Evolutionary conservation across 2,113 vertebrate genomes (phyloP).

Genomic region (Synchiropus splendidus): DNA sequence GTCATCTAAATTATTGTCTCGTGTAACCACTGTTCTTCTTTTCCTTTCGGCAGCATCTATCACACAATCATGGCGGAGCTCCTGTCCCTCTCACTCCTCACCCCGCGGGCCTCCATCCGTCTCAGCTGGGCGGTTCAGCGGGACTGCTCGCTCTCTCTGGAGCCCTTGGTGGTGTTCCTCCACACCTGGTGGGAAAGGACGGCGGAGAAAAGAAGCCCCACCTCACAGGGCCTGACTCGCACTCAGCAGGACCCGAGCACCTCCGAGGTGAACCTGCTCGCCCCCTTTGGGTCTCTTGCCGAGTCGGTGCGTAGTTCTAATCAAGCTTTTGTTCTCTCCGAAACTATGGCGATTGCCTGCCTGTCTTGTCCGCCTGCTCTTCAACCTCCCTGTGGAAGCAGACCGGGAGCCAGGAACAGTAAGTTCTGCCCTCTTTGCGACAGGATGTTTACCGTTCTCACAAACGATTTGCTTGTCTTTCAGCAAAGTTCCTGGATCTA

Average conservation of each 20-base stretch:
- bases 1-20: no score
- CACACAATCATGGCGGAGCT: constrained; percentile 81
- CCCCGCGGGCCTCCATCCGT: constrained; percentile 85
- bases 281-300: neutral
- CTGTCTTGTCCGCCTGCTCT: neutral
- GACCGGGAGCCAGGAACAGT: constrained; percentile 91
- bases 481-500: constrained; percentile 8
- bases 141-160: constrained; percentile 89
- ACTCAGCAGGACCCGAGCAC: constrained; percentile 75
- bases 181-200: constrained; percentile 87
- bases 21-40: neutral
- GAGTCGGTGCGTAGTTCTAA: neutral
- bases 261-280: constrained; percentile 86
- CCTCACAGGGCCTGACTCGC: constrained; percentile 50
- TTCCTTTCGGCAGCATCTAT: constrained; percentile 80
- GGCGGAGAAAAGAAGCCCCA: constrained; percentile 82
- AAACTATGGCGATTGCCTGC: no score
- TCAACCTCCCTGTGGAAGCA: constrained; percentile 75
- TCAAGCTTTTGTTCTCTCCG: neutral
- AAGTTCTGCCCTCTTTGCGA: constrained; percentile 70
- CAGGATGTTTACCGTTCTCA: constrained; percentile 15
- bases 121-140: constrained; percentile 83
- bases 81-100: constrained; percentile 89
- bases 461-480: constrained; percentile 10
- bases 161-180: constrained; percentile 78